Conservation (phyloP, 2,113 vertebrate species). For the Prionailurus viverrinus region DNA sequence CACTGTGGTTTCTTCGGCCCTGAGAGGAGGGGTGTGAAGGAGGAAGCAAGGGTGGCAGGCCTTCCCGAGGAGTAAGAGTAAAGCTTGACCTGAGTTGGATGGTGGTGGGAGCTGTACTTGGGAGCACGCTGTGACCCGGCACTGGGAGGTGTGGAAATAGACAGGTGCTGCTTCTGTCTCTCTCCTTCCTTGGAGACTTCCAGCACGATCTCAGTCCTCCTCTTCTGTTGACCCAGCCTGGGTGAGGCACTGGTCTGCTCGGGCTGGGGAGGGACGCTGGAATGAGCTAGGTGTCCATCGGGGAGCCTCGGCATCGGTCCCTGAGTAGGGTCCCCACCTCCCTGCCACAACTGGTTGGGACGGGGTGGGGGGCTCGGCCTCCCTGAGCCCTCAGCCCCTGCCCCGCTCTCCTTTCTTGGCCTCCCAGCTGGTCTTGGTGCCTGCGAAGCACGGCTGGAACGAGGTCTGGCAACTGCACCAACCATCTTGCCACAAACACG, state of each 20-base stretch:
- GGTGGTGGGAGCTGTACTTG: background rate
- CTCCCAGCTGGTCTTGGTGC: constrained; percentile 53
- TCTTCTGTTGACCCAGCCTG: background rate
- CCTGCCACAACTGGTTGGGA: background rate
- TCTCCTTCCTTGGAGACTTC: background rate
- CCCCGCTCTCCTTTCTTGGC: background rate
- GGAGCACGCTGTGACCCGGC: background rate
- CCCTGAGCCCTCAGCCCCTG: background rate
- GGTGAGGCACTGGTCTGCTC: background rate
- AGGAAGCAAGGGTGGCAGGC: background rate
- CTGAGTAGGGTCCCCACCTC: background rate
- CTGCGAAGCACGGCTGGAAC: constrained; percentile 9
- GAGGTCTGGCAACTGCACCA: background rate
- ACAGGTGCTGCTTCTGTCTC: too few relatives aligned
- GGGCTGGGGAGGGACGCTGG: background rate
- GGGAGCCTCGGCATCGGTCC: background rate
- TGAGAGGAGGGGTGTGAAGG: background rate
- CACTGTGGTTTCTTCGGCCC: background rate
- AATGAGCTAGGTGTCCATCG: background rate
- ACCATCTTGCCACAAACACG: constrained; percentile 66
- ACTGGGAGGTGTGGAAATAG: background rate
- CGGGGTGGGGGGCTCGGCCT: background rate
- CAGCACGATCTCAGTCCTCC: background rate
- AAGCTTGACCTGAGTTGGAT: background rate
- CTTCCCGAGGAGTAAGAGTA: background rate